Evolutionary conservation across 2,113 vertebrate species (phyloP), one percentile per base, ranked within the genome.

Genomic region (Psettodes erumei): DNA sequence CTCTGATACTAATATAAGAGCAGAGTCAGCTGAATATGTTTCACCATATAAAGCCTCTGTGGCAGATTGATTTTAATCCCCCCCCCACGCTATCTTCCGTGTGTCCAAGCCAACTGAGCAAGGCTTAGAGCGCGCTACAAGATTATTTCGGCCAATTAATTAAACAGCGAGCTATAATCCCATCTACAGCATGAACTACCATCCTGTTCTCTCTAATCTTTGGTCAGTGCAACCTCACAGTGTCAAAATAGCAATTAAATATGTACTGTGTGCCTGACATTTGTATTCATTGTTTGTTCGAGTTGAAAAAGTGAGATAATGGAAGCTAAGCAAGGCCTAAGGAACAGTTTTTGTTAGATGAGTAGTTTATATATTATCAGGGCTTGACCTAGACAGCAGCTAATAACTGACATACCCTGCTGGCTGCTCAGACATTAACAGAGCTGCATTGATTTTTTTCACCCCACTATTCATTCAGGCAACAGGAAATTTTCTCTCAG

Each of bases 91-190:
- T 85, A 75, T 81, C 84, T 71, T 71, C 45, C 53, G 55, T 47
- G 48, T 27, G 63, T 69, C 62, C 56, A 9, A 55, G 45, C 56
- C 48, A 55, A 63, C 42, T 65, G 53, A 81, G 67, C 5, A 30
- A 77, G 50, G 77, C 61, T 80, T 75, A 75, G 45, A 55, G 45
- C 45, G 16, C 54, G 53, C 71, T 16, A 61, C 48, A 54, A 82
- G 75, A 73, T 81, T 84, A 82, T 79, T 81, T 73, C n/a, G 53
- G 78, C 68, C 82, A 84, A 88, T 76, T 75, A 79, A 89, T 86
- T 82, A 77, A 75, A 77, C 64, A 60, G 30, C 3, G 15, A 74
- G 64, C 60, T 63, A 54, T 77, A 79, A 83, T 81, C 77, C 74
- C 37, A 55, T 71, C 67, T 54, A 51, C 21, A 37, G 79, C 23